Evolutionary conservation across 2,888 invertebrate species (phyloP).

Genomic region (Pomacea canaliculata): DNA sequence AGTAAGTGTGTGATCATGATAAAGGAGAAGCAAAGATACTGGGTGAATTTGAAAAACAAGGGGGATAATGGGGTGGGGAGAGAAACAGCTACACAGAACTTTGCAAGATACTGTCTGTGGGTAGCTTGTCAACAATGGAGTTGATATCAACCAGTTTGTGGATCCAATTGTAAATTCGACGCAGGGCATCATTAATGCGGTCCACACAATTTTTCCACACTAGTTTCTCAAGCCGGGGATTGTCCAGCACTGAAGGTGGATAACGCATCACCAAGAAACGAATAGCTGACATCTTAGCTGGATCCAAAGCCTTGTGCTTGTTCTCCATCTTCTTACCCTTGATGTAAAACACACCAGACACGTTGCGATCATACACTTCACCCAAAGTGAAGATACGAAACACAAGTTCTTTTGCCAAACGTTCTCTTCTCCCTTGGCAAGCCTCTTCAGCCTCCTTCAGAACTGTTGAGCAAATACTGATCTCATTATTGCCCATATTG

Average conservation of each 20-base stretch:
- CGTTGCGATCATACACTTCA: constrained; percentile 38
- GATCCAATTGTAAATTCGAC: constrained; percentile 40
- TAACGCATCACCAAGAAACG: constrained; percentile 38
- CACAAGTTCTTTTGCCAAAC: constrained; percentile 36
- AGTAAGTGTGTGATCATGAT: too few species aligned
- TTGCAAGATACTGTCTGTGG: constrained; percentile 34
- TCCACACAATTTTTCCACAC: constrained; percentile 40
- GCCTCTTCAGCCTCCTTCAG: constrained; percentile 36
- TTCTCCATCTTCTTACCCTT: constrained; percentile 40
- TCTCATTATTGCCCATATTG: constrained; percentile 35
- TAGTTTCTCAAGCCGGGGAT: constrained; percentile 34
- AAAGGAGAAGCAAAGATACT: too few species aligned
- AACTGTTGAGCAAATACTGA: constrained; percentile 36
- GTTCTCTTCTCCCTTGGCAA: constrained; percentile 35
- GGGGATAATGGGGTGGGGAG: too few species aligned
- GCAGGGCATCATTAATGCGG: constrained; percentile 35
- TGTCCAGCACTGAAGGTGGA: constrained; percentile 37
- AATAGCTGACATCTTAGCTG: constrained; percentile 38
- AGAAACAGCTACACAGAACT: background rate
- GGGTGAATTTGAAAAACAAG: too few species aligned
- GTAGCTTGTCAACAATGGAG: constrained; percentile 35
- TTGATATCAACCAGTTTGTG: constrained; percentile 38
- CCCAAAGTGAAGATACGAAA: constrained; percentile 37
- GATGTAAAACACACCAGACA: constrained; percentile 37
- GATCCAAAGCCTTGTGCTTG: constrained; percentile 37